Percentiles rank a stretch among this genome's conserved stretches.
Evolutionary conservation across 2,113 vertebrate species (phyloP).

Genomic region (Cyanoliseus patagonus): DNA sequence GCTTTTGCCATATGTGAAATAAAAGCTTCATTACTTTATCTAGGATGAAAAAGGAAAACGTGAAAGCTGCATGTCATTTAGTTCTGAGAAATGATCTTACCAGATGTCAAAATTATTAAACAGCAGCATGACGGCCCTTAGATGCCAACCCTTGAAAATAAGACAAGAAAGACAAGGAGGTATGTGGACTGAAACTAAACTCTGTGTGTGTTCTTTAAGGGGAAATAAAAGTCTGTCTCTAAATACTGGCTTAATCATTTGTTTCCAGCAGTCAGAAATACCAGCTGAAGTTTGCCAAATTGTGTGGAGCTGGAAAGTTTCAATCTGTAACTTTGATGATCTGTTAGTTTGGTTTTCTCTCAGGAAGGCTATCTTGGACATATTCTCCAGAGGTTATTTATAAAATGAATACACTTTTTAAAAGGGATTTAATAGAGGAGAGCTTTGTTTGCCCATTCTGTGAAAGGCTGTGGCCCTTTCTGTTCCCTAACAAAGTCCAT

Average conservation of each 20-base stretch:
- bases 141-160: not conserved
- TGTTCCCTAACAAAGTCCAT: not conserved
- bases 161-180: not conserved
- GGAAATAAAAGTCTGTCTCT: not conserved
- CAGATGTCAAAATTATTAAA: conserved; percentile 29
- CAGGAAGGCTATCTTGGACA: not conserved
- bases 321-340: not conserved
- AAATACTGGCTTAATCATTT: not conserved
- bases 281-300: not conserved
- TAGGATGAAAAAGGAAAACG: not conserved
- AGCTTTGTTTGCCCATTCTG: not conserved
- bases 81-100: conserved; percentile 13
- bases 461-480: not conserved
- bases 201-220: not conserved
- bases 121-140: not conserved
- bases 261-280: not conserved
- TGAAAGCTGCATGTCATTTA: not conserved
- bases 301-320: not conserved
- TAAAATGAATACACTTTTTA: not conserved
- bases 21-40: not conserved
- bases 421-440: not conserved
- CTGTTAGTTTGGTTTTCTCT: not conserved
- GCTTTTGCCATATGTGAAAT: not conserved
- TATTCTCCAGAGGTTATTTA: not conserved
- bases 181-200: not conserved